A percentile compares a stretch with the other conserved stretches of the same genome.
phyloP scores from a whole-genome alignment of 2,113 vertebrate species.

The Ageneiosus marmoratus region DNA sequence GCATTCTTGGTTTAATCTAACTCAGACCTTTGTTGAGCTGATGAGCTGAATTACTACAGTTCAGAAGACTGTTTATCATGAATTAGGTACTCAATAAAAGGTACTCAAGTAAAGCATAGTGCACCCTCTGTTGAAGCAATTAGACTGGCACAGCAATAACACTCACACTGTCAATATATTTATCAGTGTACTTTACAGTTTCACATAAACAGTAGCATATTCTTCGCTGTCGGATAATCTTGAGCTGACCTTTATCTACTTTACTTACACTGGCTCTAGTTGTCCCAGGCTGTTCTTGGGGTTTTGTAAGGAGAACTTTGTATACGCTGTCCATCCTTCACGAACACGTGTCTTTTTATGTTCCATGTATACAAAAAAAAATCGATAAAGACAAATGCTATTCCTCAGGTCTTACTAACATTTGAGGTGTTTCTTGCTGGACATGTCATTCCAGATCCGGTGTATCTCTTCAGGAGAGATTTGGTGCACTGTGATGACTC shows the following conservation, averaged over 20 bases:
- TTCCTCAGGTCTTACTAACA: constrained; percentile 76
- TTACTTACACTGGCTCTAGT: background rate
- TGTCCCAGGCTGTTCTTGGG: constrained; percentile 2
- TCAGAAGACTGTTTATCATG: constrained; percentile 10
- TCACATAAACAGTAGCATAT: background rate
- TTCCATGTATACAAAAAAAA: constrained; percentile 6
- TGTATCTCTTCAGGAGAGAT: constrained; percentile 99
- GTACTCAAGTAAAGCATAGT: constrained; percentile 20
- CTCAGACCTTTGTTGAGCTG: constrained; percentile 15
- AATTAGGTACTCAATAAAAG: constrained; percentile 17
- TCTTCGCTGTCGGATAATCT: background rate
- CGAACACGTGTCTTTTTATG: background rate
- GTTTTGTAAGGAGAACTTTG: constrained; percentile 8
- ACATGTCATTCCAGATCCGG: constrained; percentile 98
- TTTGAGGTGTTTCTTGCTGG: constrained; percentile 97
- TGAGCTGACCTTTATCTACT: background rate
- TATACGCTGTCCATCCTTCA: background rate
- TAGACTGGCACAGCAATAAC: constrained; percentile 22
- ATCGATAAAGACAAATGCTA: background rate
- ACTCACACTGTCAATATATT: constrained; percentile 3
- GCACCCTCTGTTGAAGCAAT: background rate
- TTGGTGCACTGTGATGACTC: constrained; percentile 96
- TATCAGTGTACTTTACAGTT: background rate
- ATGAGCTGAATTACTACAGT: constrained; percentile 23
- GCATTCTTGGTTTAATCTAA: constrained; percentile 27